Base-by-base conservation (phyloP, 2,888 invertebrate species). In the Rhorus exstirpatorius region DNA sequence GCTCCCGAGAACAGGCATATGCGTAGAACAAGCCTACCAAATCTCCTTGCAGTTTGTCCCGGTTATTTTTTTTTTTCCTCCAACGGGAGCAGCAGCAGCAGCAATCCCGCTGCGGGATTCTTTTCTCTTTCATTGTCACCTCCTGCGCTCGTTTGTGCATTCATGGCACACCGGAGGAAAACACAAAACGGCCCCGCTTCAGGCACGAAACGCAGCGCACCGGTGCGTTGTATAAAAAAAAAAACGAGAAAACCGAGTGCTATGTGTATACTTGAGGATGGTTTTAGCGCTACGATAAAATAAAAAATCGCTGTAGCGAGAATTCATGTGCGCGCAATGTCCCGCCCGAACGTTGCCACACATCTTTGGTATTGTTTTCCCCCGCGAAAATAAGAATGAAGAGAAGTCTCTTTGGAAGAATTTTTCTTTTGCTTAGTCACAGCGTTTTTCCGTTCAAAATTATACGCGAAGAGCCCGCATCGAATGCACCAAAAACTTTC, bases 401-500 rank as follows among this genome's bases (percentile, higher is more conserved):
- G 49, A 17, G 17, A 46, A 49, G 7, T 49, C 21, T 17, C 10
- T 1, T 17, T 8, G 49, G 49, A 49, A 8, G 21, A 19, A 8
- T 19, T 17, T 49, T 49, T 49, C 10, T 68, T 68, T 21, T 68
- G 31, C 14, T 6, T 35, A 51, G 14, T 1, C 6, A 21, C 19
- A 41, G 38, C 68, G 35, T 17, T 68, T 51, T 21, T 49, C 12
- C n/a, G 21, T 35, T 85, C 87, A 80, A 86, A 88, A 89, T 89
- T 90, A 90, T 87, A n/a, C 38, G 88, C 87, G 19, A 19, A 24
- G 26, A 24, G 19, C 49, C 49, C 17, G 10, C 49, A 49, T 49
- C 19, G 38, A 61, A 61, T 14, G 19, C 41, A 38, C 1, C 31
- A 26, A 19, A 89, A 90, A 91, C 88, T 88, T 89, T 89, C 88